A percentile compares a stretch with the other conserved stretches of the same genome.
Conservation (phyloP, 2,888 invertebrate species). For the Heliconius hortense region DNA sequence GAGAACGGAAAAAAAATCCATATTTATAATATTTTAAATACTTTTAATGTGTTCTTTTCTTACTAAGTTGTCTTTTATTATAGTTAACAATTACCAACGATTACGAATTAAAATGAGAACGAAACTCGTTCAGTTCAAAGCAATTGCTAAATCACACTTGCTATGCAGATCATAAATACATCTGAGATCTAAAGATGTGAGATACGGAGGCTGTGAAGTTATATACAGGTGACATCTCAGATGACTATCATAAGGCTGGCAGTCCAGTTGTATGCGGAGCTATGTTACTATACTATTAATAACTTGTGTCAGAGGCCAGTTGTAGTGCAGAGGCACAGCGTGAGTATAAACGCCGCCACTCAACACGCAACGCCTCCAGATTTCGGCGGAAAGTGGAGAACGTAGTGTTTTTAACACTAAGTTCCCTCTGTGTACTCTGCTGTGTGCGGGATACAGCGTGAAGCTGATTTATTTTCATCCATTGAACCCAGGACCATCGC, state of each 20-base stretch:
- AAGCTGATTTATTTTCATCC: background rate
- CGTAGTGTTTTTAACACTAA: too few relatives aligned
- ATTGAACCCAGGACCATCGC: background rate
- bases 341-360: too few relatives aligned
- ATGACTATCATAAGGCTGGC: conserved; percentile 9
- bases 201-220: conserved; percentile 24
- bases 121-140: background rate
- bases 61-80: background rate
- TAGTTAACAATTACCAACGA: too few relatives aligned
- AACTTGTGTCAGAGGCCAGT: background rate
- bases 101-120: background rate
- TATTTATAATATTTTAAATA: too few relatives aligned
- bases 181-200: conserved; percentile 22
- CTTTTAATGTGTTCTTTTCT: background rate
- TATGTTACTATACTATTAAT: background rate
- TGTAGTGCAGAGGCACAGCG: too few relatives aligned
- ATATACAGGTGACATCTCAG: conserved; percentile 21
- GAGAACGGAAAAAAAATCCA: too few relatives aligned
- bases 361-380: too few relatives aligned
- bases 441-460: too few relatives aligned
- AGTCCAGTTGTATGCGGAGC: background rate
- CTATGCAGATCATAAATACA: conserved; percentile 19
- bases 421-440: too few relatives aligned
- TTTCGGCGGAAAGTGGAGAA: too few relatives aligned
- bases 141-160: conserved; percentile 12